Conservation (phyloP, 1,140 invertebrate species). For the Drosophila pectinifera region DNA sequence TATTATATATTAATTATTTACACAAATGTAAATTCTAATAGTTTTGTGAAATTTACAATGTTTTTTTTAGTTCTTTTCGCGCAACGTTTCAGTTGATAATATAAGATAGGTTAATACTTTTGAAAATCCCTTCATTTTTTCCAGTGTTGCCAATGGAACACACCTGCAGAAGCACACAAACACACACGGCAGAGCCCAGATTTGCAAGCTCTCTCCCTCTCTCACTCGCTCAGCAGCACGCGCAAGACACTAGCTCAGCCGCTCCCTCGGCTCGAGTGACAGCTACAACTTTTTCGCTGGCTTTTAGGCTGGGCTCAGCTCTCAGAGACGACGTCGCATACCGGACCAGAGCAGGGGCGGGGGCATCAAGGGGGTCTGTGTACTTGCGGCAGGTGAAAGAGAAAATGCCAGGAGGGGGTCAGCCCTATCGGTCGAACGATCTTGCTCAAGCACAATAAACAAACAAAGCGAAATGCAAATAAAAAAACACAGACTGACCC, state of each 20-base stretch:
- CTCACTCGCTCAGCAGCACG: constrained; percentile 10
- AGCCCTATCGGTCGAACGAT: constrained; percentile 27
- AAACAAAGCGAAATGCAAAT: constrained; percentile 41
- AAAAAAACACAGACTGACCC: constrained; percentile 33
- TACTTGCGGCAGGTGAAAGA: constrained; percentile 38
- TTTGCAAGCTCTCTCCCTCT: constrained; percentile 42
- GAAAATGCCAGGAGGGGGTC: constrained; percentile 32
- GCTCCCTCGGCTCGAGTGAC: constrained; percentile 77
- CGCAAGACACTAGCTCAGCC: constrained; percentile 51
- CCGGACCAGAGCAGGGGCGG: constrained; percentile 26
- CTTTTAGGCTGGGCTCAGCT: constrained; percentile 66
- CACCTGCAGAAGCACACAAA: constrained; percentile 42
- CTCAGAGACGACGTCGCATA: constrained; percentile 50
- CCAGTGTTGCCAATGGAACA: constrained; percentile 37
- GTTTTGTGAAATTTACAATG: too few species aligned
- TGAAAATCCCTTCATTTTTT: constrained; percentile 14
- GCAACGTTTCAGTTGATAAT: too few species aligned
- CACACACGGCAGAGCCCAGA: constrained; percentile 10
- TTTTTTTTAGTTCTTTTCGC: too few species aligned
- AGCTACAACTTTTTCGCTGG: constrained; percentile 63
- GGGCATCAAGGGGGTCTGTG: constrained; percentile 11
- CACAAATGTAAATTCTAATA: too few species aligned
- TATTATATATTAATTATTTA: too few species aligned
- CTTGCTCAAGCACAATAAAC: constrained; percentile 29
- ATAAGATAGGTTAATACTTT: too few species aligned